Conservation (phyloP, 2,797 vertebrate species). For the Protosalanx chinensis region DNA sequence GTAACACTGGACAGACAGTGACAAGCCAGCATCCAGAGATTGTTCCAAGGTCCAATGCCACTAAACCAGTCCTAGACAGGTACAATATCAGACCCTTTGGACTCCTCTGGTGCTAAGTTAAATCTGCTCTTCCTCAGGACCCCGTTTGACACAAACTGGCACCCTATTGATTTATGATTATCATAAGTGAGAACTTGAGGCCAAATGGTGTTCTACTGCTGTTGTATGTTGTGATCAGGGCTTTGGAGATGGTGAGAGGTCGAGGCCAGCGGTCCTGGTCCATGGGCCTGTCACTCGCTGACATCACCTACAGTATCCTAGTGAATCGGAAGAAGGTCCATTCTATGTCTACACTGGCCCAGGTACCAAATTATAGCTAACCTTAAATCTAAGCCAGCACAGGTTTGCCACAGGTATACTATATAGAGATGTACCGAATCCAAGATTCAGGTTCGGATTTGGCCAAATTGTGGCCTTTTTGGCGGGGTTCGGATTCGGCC, state of each 20-base stretch:
- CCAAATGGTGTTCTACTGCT: not conserved
- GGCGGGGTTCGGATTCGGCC: no score
- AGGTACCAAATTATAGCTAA: slow-evolving; percentile 72
- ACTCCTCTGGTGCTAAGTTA: not conserved
- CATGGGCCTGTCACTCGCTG: slow-evolving; percentile 88
- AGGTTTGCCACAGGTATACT: not conserved
- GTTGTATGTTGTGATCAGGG: slow-evolving; percentile 65
- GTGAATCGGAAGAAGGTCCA: slow-evolving; percentile 84
- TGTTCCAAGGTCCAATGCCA: slow-evolving; percentile 58
- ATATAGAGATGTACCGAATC: no score
- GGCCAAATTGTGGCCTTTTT: no score
- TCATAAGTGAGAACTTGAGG: not conserved
- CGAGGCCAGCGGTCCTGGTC: slow-evolving; percentile 93
- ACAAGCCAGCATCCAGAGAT: slow-evolving; percentile 54
- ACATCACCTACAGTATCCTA: slow-evolving; percentile 86
- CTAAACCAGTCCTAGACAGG: slow-evolving; percentile 84
- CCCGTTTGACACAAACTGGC: not conserved
- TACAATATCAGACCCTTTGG: slow-evolving; percentile 48
- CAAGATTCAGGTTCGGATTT: no score
- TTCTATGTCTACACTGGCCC: slow-evolving; percentile 86
- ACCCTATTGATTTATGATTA: not conserved
- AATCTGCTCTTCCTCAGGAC: not conserved
- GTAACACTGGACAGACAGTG: slow-evolving; percentile 41
- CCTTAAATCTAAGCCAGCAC: not conserved
- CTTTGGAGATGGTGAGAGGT: slow-evolving; percentile 83